A percentile compares a stretch with the other conserved stretches of the same genome.
Conservation (phyloP, 37 sponge, comb jelly and placozoan species). For the Beroe ovata region DNA sequence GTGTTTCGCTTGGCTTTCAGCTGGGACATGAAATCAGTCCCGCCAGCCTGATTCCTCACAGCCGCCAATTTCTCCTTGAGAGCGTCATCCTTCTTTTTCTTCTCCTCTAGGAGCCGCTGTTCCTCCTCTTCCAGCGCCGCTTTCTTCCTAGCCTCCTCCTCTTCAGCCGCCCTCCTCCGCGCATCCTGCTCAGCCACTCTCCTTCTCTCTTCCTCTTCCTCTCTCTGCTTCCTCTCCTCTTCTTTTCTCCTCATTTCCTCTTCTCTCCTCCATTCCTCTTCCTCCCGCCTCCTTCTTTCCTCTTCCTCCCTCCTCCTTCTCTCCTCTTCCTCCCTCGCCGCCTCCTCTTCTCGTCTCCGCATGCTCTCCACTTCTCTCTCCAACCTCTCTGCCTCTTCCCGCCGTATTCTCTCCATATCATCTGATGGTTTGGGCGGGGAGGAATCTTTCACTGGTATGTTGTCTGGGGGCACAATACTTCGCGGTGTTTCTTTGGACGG, state of each 20-base stretch:
- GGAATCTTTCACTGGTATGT: not conserved
- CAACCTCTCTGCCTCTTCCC: not conserved
- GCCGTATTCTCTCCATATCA: not conserved
- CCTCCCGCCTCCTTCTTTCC: not conserved
- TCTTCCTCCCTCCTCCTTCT: not conserved
- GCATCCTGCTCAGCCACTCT: not conserved
- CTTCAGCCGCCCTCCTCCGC: conserved; percentile 19
- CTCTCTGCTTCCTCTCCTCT: not conserved
- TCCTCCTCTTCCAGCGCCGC: conserved; percentile 4
- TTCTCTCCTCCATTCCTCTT: not conserved
- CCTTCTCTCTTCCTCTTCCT: not conserved
- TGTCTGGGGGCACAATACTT: not conserved
- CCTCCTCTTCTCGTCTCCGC: not conserved
- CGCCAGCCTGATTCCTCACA: not conserved
- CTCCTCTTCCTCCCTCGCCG: too few species aligned
- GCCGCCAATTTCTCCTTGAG: conserved; percentile 54
- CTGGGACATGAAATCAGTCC: conserved; percentile 51
- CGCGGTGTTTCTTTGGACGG: not conserved
- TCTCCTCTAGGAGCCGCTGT: not conserved
- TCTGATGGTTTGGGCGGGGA: not conserved
- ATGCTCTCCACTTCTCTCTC: too few species aligned
- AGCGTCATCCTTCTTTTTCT: conserved; percentile 11
- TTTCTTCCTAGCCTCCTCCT: not conserved
- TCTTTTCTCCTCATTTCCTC: not conserved
- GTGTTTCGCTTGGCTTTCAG: conserved; percentile 35